phyloP scores from a whole-genome alignment of 2,797 vertebrate genomes.

The Muscicapa comitata region DNA sequence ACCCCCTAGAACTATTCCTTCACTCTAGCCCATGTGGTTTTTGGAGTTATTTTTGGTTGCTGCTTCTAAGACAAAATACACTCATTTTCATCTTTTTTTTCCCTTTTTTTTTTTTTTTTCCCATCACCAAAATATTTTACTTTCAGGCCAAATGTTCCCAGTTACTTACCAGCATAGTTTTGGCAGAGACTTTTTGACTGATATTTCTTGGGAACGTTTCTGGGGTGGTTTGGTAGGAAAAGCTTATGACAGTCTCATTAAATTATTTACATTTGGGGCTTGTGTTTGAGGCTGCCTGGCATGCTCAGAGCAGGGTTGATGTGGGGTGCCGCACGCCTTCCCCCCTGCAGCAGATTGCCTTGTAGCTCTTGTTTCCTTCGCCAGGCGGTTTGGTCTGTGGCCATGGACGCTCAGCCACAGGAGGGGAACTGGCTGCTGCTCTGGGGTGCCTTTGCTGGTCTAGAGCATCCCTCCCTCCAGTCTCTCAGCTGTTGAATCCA shows the following conservation, averaged over 20 bases:
- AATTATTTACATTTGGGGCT: not conserved
- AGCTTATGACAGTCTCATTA: conserved; percentile 36
- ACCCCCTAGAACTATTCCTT: not conserved
- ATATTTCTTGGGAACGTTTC: conserved; percentile 12
- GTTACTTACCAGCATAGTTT: conserved; percentile 43
- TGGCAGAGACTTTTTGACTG: conserved; percentile 17
- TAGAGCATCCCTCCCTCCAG: not conserved
- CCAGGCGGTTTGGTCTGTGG: not conserved
- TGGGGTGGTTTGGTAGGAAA: conserved; percentile 43
- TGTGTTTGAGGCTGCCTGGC: not conserved
- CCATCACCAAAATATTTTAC: conserved; percentile 34
- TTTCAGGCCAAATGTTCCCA: conserved; percentile 23
- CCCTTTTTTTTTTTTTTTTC: not conserved
- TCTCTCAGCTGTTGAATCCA: not conserved
- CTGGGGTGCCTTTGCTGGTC: not conserved
- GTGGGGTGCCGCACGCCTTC: not conserved
- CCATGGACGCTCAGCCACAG: not conserved
- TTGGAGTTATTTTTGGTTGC: conserved; percentile 25
- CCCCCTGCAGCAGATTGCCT: not conserved
- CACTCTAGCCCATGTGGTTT: not conserved
- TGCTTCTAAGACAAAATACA: not conserved
- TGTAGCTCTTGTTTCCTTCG: not conserved
- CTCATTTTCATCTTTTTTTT: not conserved
- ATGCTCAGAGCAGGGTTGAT: not conserved
- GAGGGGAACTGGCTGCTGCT: not conserved